A percentile compares a stretch with the other conserved stretches of the same genome.
Conservation (phyloP, 2,113 vertebrate genomes). For the Ahaetulla prasina region DNA sequence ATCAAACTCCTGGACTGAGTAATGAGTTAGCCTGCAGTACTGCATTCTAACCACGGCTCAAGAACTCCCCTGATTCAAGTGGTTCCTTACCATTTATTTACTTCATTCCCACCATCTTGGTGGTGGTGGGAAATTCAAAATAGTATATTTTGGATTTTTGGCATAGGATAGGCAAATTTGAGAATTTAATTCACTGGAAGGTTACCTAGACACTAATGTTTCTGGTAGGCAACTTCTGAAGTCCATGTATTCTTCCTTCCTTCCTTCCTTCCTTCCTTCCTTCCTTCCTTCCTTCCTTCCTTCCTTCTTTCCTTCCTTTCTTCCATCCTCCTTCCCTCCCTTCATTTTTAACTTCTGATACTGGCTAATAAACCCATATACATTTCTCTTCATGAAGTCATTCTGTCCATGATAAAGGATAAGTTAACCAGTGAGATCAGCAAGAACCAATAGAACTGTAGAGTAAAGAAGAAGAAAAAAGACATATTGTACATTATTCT, state of each 20-base stretch:
- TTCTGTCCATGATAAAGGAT: not conserved
- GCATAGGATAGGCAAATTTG: not conserved
- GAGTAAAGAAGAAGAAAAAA: not conserved
- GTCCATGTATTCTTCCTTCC: not conserved
- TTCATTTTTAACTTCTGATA: not conserved
- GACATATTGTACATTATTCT: not conserved
- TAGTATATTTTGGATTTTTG: not conserved
- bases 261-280: no score
- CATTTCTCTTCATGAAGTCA: not conserved
- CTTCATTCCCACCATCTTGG: not conserved
- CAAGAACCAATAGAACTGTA: not conserved
- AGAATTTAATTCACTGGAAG: not conserved
- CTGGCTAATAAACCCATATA: not conserved
- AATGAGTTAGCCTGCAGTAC: no score
- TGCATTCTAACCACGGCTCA: not conserved
- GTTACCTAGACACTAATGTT: not conserved
- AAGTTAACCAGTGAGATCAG: not conserved
- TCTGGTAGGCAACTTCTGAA: not conserved
- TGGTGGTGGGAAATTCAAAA: not conserved
- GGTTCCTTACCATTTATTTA: not conserved
- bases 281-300: accelerated
- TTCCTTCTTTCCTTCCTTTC: no score
- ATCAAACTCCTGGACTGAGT: no score
- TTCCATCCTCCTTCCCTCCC: no score
- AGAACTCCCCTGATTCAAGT: not conserved